Conservation (phyloP, 2,797 vertebrate genomes). For the Notolepis coatsorum region DNA sequence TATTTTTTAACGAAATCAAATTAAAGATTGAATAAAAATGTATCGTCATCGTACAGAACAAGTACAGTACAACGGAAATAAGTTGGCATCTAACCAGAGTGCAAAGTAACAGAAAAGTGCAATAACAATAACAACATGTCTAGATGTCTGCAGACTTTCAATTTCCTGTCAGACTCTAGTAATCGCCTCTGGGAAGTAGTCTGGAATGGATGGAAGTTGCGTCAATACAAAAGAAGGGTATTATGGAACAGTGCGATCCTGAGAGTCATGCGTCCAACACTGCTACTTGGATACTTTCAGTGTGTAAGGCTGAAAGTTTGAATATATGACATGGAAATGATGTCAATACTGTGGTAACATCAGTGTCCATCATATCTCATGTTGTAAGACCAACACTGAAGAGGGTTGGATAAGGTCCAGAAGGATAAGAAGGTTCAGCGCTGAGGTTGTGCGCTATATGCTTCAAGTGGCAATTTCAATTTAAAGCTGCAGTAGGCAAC, state of each 20-base stretch:
- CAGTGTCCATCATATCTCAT: not conserved
- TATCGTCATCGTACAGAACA: too few species aligned
- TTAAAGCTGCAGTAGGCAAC: too few species aligned
- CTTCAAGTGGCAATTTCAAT: not conserved
- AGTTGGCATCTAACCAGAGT: too few species aligned
- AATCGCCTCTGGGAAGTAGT: slow-evolving; percentile 45
- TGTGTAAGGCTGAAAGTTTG: not conserved
- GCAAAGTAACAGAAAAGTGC: not conserved
- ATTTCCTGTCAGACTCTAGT: slow-evolving; percentile 58
- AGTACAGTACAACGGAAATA: too few species aligned
- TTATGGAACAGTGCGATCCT: slow-evolving; percentile 22
- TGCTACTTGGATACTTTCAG: not conserved
- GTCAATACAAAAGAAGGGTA: slow-evolving; percentile 36
- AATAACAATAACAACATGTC: slow-evolving; percentile 4
- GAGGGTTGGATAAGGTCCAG: not conserved
- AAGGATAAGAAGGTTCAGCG: not conserved
- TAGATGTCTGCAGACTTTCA: slow-evolving; percentile 47
- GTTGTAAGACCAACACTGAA: not conserved
- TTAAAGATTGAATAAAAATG: not conserved
- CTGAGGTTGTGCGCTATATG: not conserved
- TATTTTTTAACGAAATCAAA: slow-evolving; percentile 30
- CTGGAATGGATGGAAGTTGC: slow-evolving; percentile 54
- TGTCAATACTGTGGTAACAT: not conserved
- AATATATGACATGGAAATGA: not conserved
- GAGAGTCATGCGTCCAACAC: slow-evolving; percentile 10